Base-by-base conservation (phyloP, 2,888 invertebrate species). In the Tachystola acroxantha region DNA sequence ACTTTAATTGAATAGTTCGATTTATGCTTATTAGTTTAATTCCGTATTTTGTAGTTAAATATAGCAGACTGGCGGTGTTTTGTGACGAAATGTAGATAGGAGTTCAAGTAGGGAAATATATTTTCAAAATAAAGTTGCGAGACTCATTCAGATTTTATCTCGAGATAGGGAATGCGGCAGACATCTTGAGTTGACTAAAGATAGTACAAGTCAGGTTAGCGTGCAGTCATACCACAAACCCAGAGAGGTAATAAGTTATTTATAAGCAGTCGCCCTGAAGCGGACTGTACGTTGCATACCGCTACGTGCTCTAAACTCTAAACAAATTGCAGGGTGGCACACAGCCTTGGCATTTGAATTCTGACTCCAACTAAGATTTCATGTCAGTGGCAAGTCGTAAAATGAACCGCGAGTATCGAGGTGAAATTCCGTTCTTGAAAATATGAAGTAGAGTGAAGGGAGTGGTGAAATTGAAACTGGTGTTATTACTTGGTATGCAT, bases 1-100 rank as follows among this genome's bases (percentile, higher is more conserved):
- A 74, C 71, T 82, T 77, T 82, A 84, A 85, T 84, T 84, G 80
- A 80, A 84, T 80, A 75, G 70, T 81, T 79, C 77, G 68, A 77
- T 85, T 73, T 75, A 73, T 67, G 71, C 64, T 76, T 74, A 78
- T 76, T 70, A 66, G 57, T 64, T 57, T 48, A 53, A 70, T 71
- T 70, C 59, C 64, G 55, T 4, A n/a, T 24, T 24, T 24, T 6
- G 24, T 24, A 9, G 9, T n/a, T 3, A 24, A 24, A 24, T 24
- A 24, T n/a, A n/a, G n/a, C n/a, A n/a, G n/a, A n/a, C n/a, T n/a
- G n/a, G n/a, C n/a, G n/a, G n/a, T n/a, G n/a, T n/a, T n/a, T n/a
- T n/a, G n/a, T n/a, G n/a, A 25, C n/a, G n/a, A 25, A 25, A 25
- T 25, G 4, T 10, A 25, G 7, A 5, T 28, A 10, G n/a, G n/a